A percentile compares a stretch with the other conserved stretches of the same genome.
These are phyloP conservation scores for Tapirus indicus DNA, from an alignment of 2,797 vertebrate genomes.

Conservation along the genomic window DNA sequence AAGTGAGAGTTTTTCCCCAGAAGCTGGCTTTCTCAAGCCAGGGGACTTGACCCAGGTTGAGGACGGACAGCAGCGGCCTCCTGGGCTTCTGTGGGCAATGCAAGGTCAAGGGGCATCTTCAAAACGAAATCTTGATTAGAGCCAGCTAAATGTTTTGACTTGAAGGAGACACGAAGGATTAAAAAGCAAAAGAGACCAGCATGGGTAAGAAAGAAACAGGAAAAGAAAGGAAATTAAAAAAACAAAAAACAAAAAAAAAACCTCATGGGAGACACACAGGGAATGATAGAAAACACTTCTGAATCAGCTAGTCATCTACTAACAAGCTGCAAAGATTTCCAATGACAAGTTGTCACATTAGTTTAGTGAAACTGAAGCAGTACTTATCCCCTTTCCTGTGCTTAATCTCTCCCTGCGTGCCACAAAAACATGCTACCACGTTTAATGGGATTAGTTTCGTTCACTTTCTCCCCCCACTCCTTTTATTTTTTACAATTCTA, in stretches of 20 bases:
- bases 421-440: slow-evolving; percentile 89
- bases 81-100: slow-evolving; percentile 84
- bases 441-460: slow-evolving; percentile 92
- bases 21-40: background rate
- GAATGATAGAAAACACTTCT: slow-evolving; percentile 90
- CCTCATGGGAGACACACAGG: slow-evolving; percentile 87
- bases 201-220: slow-evolving; percentile 88
- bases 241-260: slow-evolving; percentile 65
- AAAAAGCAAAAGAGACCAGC: slow-evolving; percentile 88
- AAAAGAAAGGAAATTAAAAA: slow-evolving; percentile 82
- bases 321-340: slow-evolving; percentile 92
- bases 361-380: slow-evolving; percentile 92
- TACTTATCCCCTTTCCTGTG: slow-evolving; percentile 91
- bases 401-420: slow-evolving; percentile 89
- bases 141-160: slow-evolving; percentile 91
- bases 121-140: slow-evolving; percentile 90
- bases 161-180: slow-evolving; percentile 90
- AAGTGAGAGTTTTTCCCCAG: background rate
- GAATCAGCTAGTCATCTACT: slow-evolving; percentile 90
- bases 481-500: slow-evolving; percentile 86
- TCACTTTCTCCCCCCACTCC: slow-evolving; percentile 85
- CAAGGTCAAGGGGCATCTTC: slow-evolving; percentile 89
- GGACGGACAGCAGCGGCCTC: slow-evolving; percentile 82
- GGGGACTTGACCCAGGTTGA: slow-evolving; percentile 70
- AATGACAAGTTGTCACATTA: slow-evolving; percentile 93